Conservation (phyloP, 2,113 vertebrate species). For the Cettia cetti region DNA sequence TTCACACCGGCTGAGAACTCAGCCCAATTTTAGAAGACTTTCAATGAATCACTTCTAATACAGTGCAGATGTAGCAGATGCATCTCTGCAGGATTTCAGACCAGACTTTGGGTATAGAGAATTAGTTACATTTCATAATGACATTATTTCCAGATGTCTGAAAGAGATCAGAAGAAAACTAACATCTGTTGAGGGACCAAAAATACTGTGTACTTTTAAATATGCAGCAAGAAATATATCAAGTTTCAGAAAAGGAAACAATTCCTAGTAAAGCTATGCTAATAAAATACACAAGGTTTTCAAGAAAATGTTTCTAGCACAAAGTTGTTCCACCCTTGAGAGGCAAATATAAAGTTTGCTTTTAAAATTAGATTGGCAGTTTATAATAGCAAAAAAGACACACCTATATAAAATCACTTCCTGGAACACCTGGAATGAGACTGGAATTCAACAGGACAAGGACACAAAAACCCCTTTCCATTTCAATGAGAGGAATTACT, state of each 20-base stretch:
- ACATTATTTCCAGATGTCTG: constrained; percentile 38
- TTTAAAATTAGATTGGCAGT: neutral
- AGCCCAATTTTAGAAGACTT: neutral
- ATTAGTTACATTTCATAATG: constrained; percentile 14
- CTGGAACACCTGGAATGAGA: neutral
- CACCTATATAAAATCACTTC: neutral
- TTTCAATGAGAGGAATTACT: neutral
- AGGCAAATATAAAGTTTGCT: neutral
- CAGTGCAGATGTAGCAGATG: neutral
- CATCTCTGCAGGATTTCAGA: neutral
- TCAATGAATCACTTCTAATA: neutral
- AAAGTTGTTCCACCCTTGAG: neutral
- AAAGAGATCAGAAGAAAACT: neutral
- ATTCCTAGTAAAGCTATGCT: neutral
- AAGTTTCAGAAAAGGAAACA: neutral
- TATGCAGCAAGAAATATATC: neutral
- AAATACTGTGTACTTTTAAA: neutral
- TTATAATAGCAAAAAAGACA: neutral
- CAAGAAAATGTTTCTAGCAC: neutral
- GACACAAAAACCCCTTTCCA: neutral
- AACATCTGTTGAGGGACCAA: neutral
- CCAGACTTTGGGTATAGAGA: neutral
- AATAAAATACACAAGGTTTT: neutral
- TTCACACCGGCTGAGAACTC: neutral
- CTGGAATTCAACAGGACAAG: neutral